Percentiles rank a stretch among this genome's conserved stretches.
Conservation (phyloP, 1,140 invertebrate genomes). For the Zophobas morio region DNA sequence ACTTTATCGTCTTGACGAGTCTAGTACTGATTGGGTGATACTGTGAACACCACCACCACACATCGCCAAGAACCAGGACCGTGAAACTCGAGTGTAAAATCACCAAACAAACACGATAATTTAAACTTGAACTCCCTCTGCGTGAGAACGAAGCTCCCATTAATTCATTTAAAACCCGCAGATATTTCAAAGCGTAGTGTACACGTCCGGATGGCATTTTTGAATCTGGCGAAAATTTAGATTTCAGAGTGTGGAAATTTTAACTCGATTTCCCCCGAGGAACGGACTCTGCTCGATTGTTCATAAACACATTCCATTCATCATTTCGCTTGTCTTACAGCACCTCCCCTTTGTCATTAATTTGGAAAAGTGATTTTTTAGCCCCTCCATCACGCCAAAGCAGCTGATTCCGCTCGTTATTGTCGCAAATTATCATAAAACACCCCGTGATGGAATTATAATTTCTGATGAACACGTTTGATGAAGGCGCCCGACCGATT, state of each 20-base stretch:
- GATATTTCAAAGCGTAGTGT: not conserved
- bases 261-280: constrained; percentile 25
- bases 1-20: not conserved
- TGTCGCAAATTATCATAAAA: not conserved
- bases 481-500: not conserved
- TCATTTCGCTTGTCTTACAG: constrained; percentile 22
- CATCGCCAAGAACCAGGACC: not conserved
- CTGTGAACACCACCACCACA: not conserved
- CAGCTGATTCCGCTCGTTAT: not conserved
- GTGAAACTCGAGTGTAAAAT: not conserved
- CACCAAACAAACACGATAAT: not conserved
- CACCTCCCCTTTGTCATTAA: constrained; percentile 29
- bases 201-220: not conserved
- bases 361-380: constrained; percentile 8
- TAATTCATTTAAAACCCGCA: constrained; percentile 1
- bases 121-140: not conserved
- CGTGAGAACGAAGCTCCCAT: constrained; percentile 1
- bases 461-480: constrained; percentile 2
- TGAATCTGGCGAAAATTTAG: not conserved
- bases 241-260: constrained; percentile 2
- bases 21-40: not conserved
- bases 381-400: not conserved
- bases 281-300: not conserved
- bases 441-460: not conserved
- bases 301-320: constrained; percentile 11